These are phyloP conservation scores for Loris lydekkerianus DNA, from an alignment of 2,797 vertebrate species.

Conservation along the genomic window DNA sequence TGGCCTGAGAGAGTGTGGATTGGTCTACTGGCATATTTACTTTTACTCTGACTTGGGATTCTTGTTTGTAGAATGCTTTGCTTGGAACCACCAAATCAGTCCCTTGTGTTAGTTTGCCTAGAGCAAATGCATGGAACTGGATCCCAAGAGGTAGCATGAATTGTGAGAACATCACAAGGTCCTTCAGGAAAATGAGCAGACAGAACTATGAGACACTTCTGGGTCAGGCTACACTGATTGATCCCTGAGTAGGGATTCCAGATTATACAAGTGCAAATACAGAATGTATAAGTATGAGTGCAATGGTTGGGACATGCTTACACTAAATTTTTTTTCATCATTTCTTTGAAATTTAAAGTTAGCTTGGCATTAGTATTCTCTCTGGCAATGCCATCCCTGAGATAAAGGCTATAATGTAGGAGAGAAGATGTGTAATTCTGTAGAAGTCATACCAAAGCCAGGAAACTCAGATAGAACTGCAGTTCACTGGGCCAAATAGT, in stretches of 20 bases:
- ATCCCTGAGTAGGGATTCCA: neutral
- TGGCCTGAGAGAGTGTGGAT: neutral
- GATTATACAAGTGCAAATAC: neutral
- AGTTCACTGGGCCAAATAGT: neutral
- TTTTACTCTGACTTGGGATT: neutral
- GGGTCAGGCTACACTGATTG: neutral
- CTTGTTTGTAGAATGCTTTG: neutral
- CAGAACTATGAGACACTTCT: neutral
- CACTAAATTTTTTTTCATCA: neutral
- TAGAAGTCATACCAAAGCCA: neutral
- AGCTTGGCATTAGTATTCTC: neutral
- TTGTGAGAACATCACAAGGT: neutral
- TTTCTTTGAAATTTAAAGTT: conserved; percentile 31
- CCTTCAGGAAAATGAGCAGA: neutral
- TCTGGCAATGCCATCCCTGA: neutral
- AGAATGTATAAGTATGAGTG: accelerated
- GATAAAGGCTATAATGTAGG: neutral
- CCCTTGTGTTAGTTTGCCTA: neutral
- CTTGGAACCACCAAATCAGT: neutral
- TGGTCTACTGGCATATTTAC: neutral
- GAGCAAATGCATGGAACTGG: neutral
- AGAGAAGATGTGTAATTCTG: neutral
- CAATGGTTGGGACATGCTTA: neutral
- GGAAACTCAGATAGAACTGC: neutral
- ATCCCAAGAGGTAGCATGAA: neutral